Conservation (phyloP, 2,113 vertebrate genomes). For the Mustelus asterias region DNA sequence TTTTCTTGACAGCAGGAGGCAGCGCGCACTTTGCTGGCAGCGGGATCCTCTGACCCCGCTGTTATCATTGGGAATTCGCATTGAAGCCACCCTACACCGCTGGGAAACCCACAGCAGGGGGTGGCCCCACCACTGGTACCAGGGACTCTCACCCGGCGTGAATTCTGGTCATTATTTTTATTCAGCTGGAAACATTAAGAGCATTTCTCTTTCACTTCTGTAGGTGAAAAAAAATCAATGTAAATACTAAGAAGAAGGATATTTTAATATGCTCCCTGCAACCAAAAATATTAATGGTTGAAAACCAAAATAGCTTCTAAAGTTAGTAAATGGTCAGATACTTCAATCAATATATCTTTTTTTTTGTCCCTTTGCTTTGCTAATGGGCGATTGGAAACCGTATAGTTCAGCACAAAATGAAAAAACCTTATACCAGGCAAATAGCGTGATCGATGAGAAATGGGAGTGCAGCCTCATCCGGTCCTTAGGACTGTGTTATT, state of each 20-base stretch:
- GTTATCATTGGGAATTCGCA: too few species aligned
- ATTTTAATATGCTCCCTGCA: background rate
- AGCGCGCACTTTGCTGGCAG: too few species aligned
- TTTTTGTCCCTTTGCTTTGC: background rate
- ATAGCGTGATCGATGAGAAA: background rate
- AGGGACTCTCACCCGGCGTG: too few species aligned
- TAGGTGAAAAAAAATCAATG: background rate
- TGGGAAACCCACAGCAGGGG: too few species aligned
- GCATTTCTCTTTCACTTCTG: background rate
- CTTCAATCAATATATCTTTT: background rate
- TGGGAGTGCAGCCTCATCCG: background rate
- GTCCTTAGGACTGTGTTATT: background rate
- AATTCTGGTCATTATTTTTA: too few species aligned
- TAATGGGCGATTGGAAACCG: background rate
- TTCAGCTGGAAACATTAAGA: too few species aligned
- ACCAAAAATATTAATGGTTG: background rate
- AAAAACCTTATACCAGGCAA: background rate
- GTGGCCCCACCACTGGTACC: too few species aligned
- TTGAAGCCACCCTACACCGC: too few species aligned
- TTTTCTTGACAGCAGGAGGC: too few species aligned
- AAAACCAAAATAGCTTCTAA: background rate
- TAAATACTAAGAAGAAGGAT: background rate
- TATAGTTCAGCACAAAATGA: slow-evolving; percentile 7
- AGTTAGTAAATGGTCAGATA: background rate
- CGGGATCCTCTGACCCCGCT: too few species aligned